Evolutionary conservation across 2,888 invertebrate genomes (phyloP).

Genomic region (Chrysodeixis includens): DNA sequence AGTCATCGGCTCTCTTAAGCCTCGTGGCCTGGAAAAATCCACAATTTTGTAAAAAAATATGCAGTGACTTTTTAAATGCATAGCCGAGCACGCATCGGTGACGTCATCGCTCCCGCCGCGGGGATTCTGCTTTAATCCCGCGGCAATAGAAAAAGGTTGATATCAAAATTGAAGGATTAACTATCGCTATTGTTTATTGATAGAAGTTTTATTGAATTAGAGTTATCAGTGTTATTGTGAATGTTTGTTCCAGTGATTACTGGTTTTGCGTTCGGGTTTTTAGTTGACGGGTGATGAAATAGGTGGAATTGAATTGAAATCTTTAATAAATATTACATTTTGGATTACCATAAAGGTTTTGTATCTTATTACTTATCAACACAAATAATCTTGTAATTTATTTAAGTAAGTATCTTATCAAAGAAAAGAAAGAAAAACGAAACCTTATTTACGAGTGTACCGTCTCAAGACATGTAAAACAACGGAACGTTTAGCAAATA

Average conservation of each 20-base stretch:
- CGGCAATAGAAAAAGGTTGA: conserved; percentile 48
- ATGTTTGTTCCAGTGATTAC: background rate
- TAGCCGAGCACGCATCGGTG: conserved; percentile 52
- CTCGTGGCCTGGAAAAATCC: conserved; percentile 81
- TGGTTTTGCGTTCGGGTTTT: background rate
- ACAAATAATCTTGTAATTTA: no score
- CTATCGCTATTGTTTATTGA: conserved; percentile 27
- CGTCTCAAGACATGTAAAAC: background rate
- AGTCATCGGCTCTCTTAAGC: conserved; percentile 82
- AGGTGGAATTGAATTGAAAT: background rate
- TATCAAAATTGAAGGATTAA: conserved; percentile 34
- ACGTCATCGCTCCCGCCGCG: conserved; percentile 31
- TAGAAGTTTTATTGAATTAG: conserved; percentile 15
- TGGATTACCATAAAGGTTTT: no score
- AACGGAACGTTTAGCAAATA: conserved; percentile 15
- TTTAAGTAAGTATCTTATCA: no score
- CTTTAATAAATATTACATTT: no score
- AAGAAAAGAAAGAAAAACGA: background rate
- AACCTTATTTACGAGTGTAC: background rate
- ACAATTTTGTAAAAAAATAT: conserved; percentile 75
- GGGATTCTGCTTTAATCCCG: conserved; percentile 57
- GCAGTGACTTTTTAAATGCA: conserved; percentile 67
- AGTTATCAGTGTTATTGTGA: background rate
- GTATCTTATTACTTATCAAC: no score
- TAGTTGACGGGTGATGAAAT: no score